Evolutionary conservation across 2,888 invertebrate species (phyloP).

Genomic region (Eutolmus rufibarbis): DNA sequence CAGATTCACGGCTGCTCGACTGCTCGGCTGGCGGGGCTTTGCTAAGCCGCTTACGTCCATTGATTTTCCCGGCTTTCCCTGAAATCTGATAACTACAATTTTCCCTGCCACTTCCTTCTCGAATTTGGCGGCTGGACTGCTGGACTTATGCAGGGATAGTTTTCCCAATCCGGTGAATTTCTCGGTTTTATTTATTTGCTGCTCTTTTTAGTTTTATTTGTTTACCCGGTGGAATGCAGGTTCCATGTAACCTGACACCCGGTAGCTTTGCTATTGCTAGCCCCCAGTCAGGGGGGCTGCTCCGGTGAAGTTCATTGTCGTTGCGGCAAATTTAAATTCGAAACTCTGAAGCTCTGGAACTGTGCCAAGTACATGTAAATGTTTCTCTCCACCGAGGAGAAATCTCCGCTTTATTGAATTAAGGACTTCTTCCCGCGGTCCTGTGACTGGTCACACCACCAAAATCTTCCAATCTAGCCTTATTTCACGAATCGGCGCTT

Average conservation of each 20-base stretch:
- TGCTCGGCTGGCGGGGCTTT: background rate
- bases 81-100: slow-evolving; percentile 24
- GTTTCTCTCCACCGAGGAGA: background rate
- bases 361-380: slow-evolving; percentile 31
- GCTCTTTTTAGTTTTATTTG: background rate
- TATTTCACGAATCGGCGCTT: background rate
- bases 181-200: background rate
- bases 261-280: background rate
- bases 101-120: background rate
- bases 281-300: background rate
- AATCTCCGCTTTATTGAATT: slow-evolving; percentile 6
- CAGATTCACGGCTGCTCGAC: background rate
- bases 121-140: background rate
- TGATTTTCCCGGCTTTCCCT: slow-evolving; percentile 23
- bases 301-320: slow-evolving; percentile 22
- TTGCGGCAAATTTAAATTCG: slow-evolving; percentile 7
- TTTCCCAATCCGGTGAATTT: background rate
- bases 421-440: background rate
- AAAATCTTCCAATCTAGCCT: background rate
- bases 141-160: background rate
- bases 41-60: slow-evolving; percentile 15
- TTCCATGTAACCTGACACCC: background rate
- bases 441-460: background rate
- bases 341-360: background rate
- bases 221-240: background rate